Percentiles rank a stretch among this genome's conserved stretches.
These are phyloP conservation scores for Phyllopteryx taeniolatus DNA, from an alignment of 2,113 vertebrate species.

Conservation along the genomic window DNA sequence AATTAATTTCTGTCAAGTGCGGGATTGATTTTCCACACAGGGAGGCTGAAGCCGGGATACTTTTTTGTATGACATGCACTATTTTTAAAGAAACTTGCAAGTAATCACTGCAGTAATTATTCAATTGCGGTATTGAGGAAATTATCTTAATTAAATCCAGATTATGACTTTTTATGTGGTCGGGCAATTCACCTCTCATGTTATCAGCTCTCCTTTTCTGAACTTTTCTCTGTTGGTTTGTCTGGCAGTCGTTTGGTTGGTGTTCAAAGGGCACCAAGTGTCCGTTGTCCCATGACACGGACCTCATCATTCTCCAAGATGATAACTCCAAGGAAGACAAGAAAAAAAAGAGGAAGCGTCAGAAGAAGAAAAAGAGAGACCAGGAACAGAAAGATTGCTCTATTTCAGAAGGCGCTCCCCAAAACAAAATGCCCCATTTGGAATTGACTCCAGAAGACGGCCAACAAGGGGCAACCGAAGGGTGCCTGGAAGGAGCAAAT, in stretches of 20 bases:
- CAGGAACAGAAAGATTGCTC: not conserved
- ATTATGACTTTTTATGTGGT: not conserved
- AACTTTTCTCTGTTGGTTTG: not conserved
- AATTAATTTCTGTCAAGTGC: too few relatives aligned
- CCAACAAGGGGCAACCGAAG: conserved; percentile 24
- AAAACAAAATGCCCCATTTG: conserved; percentile 55
- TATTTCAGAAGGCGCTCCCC: conserved; percentile 33
- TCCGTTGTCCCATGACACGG: conserved; percentile 88
- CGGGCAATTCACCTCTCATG: not conserved
- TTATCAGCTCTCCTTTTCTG: not conserved
- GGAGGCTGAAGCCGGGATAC: too few relatives aligned
- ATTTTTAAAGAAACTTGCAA: too few relatives aligned
- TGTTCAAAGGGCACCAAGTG: conserved; percentile 86
- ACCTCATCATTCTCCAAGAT: conserved; percentile 89
- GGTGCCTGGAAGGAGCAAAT: not conserved
- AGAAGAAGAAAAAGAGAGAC: conserved; percentile 64
- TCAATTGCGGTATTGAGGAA: too few relatives aligned
- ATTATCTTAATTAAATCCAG: too few relatives aligned
- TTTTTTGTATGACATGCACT: too few relatives aligned
- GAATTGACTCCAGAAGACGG: conserved; percentile 55
- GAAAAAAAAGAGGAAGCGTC: conserved; percentile 72
- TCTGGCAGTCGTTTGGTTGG: conserved; percentile 89
- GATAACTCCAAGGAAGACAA: conserved; percentile 79
- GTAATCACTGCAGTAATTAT: too few relatives aligned
- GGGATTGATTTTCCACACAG: too few relatives aligned